Base-by-base conservation (phyloP, 2,113 vertebrate genomes). In the Oncorhynchus masou region DNA sequence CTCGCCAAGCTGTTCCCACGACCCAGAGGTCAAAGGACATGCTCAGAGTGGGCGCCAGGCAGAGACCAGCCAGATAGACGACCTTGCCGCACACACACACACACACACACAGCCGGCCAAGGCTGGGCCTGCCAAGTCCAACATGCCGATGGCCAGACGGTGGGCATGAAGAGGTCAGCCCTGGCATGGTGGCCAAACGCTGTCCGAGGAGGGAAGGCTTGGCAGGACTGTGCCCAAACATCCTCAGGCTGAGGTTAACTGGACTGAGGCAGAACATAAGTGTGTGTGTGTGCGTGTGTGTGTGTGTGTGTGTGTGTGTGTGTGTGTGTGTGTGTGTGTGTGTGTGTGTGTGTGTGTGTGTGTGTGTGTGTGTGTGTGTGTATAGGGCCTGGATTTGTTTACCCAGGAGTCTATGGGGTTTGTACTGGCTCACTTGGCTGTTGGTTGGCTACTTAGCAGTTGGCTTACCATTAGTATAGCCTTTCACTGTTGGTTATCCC, bases 121-220 rank as follows among this genome's bases (percentile, higher is more conserved):
- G 15, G 34, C 68, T 24, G 20, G 25, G 73, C 79, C 80, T 87
- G 87, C 87, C 90, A 90, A 88, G 27, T 77, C 84, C 87, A 82
- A 79, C 83, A 82, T 84, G 88, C 86, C 82, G 68, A 85, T 89
- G 82, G 90, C 87, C 88, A 91, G 85, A 87, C 84, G 84, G 81
- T 66, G 74, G 79, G 84, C 29, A 66, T 27, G 48, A 74, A 71
- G 25, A 51, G 87, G 88, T 90, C 86, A 84, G 67, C 7, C 25
- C 29, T 68, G 67, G 67, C 19, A 29, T 31, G 15, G 66, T 8
- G 64, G 64, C 64, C 25, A 66, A 88, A 85, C 84, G 86, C 73
- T 68, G 87, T 90, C 91, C 89, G 73, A 84, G 70, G 87, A 88
- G 89, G 89, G 84, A 84, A 76, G 68, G 73, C 75, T 84, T 11